Evolutionary conservation across 2,113 vertebrate species (phyloP), one percentile per base, ranked within the genome.

Genomic region (Clupea harengus): DNA sequence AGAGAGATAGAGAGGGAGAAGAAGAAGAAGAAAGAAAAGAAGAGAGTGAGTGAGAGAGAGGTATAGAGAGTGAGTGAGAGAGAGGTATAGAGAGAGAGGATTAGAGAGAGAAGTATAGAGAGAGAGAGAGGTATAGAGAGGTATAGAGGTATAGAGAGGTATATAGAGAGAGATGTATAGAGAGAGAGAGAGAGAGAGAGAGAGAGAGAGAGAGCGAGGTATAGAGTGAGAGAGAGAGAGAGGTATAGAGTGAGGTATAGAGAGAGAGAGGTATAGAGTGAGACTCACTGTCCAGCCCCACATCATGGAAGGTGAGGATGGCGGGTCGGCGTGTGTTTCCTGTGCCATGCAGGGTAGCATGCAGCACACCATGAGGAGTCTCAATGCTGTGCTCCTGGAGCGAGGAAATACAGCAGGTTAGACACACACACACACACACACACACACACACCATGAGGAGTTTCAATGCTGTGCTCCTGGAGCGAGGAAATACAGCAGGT

Each of bases 291-390:
- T 39, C 39, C 39, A 39, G 39, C 39, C 97, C 97, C 81, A 96
- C 96, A 44, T 98, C 97, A 11, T 98, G 97, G 92, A 96, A 94
- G 91, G 97, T 98, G 91, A 98, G 92, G 88, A 98, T 97, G 0
- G 96, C 97, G 0, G 97, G 97, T 54, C 97, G 93, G 54, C 96
- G 97, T 82, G 95, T 96, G 90, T 96, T 97, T 0, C 95, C 94
- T 5, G 95, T 92, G 85, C 96, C 97, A 15, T 96, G 96, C 39
- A 98, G 92, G 39, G 96, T 97, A 86, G 97, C 96, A 22, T 95
- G 96, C 83, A 98, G 90, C 10, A 96, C 87, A 1, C 97, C 97
- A 7, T 97, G 96, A 3, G 97, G 96, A 0, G 97, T 97, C 92
- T 98, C 97, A 44, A 98, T 95, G 18, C 88, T 95, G 90, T 97